phyloP scores from a whole-genome alignment of 2,113 vertebrate genomes.

The Scolopax mira region DNA sequence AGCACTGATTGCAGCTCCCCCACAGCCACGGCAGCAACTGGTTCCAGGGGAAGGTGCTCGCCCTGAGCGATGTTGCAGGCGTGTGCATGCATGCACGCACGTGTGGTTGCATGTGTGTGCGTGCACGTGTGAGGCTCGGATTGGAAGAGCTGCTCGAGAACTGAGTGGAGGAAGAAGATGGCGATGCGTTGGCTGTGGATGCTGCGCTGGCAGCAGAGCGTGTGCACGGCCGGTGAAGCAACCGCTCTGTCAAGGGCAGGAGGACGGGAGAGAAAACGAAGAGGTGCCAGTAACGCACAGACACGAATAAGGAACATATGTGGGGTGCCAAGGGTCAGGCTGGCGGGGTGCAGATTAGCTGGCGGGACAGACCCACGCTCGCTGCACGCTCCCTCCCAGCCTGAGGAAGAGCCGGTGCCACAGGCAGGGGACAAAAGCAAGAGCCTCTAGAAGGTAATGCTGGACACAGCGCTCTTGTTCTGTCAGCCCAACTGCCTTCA shows the following conservation, averaged over 20 bases:
- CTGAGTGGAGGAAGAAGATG: not conserved
- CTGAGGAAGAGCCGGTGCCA: not conserved
- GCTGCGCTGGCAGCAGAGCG: not conserved
- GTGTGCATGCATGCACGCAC: not conserved
- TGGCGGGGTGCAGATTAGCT: not conserved
- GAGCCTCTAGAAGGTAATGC: not conserved
- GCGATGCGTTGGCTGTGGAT: accelerated
- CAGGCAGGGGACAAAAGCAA: not conserved
- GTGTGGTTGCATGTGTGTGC: accelerated
- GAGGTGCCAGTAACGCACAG: not conserved
- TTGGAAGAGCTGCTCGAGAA: not conserved
- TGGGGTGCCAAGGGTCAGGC: not conserved
- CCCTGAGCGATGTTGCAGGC: not conserved
- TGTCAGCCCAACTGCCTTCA: not conserved
- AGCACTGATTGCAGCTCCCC: not conserved
- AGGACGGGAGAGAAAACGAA: not conserved
- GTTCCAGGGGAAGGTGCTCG: not conserved
- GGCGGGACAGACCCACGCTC: not conserved
- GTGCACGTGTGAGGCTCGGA: not conserved
- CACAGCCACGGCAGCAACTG: not conserved
- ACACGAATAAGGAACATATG: not conserved
- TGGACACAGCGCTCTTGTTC: accelerated
- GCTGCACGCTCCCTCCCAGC: accelerated
- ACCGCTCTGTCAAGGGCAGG: not conserved
- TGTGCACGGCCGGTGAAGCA: not conserved